These are phyloP conservation scores for Heliconius aoede DNA, from an alignment of 2,888 invertebrate species.

Conservation along the genomic window DNA sequence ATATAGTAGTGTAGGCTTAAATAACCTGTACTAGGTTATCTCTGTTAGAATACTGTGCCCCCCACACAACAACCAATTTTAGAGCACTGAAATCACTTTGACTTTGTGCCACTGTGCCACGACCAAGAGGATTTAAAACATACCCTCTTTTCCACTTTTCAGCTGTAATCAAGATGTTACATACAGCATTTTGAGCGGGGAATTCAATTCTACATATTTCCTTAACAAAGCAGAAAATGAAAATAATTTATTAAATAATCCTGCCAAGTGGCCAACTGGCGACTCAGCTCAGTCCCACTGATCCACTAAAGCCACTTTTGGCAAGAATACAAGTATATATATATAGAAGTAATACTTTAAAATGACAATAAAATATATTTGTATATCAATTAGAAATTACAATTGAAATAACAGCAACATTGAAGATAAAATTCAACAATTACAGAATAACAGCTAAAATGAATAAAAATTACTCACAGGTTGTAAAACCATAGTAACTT, in stretches of 20 bases:
- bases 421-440: neutral
- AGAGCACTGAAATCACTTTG: no score
- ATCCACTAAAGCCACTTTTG: neutral
- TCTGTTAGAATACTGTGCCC: no score
- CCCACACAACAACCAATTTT: no score
- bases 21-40: no score
- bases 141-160: neutral
- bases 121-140: no score
- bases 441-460: neutral
- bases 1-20: no score
- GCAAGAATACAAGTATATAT: no score
- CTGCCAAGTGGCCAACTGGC: neutral
- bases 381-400: no score
- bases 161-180: no score
- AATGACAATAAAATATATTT: no score
- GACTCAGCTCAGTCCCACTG: neutral
- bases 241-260: neutral
- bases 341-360: neutral
- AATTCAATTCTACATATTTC: neutral
- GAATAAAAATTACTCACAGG: constrained; percentile 61
- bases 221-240: neutral
- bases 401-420: no score
- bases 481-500: constrained; percentile 83
- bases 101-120: no score
- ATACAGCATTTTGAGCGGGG: neutral